Conservation (phyloP, 2,888 invertebrate species). For the Protophormia terraenovae region DNA sequence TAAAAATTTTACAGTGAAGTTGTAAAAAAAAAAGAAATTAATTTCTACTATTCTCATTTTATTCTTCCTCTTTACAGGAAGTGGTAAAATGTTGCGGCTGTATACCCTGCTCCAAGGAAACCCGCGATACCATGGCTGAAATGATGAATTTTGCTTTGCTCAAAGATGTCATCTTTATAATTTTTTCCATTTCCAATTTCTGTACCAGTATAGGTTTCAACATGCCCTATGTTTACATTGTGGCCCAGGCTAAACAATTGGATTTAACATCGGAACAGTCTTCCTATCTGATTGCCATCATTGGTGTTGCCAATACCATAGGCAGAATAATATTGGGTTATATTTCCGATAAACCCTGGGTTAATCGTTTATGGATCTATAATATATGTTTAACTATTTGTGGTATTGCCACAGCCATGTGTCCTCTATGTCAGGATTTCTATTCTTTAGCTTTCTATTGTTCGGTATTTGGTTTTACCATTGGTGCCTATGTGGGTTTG, state of each 20-base stretch:
- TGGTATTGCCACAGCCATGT: constrained; percentile 92
- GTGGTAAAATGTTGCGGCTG: constrained; percentile 83
- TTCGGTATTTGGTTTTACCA: constrained; percentile 92
- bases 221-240: constrained; percentile 94
- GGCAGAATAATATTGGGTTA: constrained; percentile 94
- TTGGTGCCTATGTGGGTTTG: constrained; percentile 97
- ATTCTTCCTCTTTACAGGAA: constrained; percentile 70
- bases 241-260: constrained; percentile 86
- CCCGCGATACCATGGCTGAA: constrained; percentile 87
- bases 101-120: constrained; percentile 87
- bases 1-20: neutral
- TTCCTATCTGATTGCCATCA: constrained; percentile 88
- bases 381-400: constrained; percentile 93
- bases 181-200: constrained; percentile 96
- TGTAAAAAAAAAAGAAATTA: neutral
- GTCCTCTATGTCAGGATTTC: constrained; percentile 89
- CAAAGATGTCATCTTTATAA: constrained; percentile 91
- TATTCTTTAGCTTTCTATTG: constrained; percentile 89
- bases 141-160: constrained; percentile 94
- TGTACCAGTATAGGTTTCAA: constrained; percentile 94
- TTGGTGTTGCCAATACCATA: constrained; percentile 94
- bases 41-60: neutral
- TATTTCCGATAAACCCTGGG: constrained; percentile 93
- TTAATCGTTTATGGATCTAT: constrained; percentile 95
- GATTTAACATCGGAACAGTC: constrained; percentile 84